A percentile compares a stretch with the other conserved stretches of the same genome.
phyloP scores from a whole-genome alignment of 2,888 invertebrate species.

The Metallyticus violacea region DNA sequence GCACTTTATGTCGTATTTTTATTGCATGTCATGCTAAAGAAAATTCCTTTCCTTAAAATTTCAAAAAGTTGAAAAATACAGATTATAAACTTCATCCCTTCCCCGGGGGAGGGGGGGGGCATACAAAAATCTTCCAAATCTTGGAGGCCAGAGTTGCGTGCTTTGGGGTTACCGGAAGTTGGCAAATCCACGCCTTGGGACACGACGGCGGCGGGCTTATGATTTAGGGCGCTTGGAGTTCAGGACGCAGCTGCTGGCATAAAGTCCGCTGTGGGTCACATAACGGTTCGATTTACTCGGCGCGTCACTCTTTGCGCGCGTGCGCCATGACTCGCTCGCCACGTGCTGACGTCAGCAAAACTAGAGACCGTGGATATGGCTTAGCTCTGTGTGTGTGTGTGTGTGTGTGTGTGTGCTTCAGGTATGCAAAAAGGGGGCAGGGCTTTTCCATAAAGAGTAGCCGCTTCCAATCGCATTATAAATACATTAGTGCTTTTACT shows the following conservation, averaged over 20 bases:
- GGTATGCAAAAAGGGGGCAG: background rate
- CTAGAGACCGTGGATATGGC: background rate
- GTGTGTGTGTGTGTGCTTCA: background rate
- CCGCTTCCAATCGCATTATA: background rate
- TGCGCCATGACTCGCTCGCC: background rate
- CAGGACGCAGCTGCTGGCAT: background rate
- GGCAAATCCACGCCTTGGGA: background rate
- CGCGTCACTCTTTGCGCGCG: background rate
- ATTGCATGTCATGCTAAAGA: too few relatives aligned
- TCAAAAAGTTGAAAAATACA: too few relatives aligned
- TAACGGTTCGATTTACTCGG: background rate
- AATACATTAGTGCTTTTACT: background rate
- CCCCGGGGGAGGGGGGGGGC: too few relatives aligned
- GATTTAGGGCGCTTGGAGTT: background rate
- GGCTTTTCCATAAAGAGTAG: background rate
- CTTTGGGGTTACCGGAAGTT: background rate
- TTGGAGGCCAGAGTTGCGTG: background rate
- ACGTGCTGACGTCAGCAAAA: background rate
- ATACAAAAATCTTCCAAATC: too few relatives aligned
- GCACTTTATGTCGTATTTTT: too few relatives aligned
- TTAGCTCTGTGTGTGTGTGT: background rate
- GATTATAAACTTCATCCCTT: too few relatives aligned
- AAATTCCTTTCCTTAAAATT: too few relatives aligned
- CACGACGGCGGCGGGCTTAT: background rate
- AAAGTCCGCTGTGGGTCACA: background rate